phyloP scores from a whole-genome alignment of 30 jellyfish, hydroid and myxozoan species.

The Morbakka virulenta region DNA sequence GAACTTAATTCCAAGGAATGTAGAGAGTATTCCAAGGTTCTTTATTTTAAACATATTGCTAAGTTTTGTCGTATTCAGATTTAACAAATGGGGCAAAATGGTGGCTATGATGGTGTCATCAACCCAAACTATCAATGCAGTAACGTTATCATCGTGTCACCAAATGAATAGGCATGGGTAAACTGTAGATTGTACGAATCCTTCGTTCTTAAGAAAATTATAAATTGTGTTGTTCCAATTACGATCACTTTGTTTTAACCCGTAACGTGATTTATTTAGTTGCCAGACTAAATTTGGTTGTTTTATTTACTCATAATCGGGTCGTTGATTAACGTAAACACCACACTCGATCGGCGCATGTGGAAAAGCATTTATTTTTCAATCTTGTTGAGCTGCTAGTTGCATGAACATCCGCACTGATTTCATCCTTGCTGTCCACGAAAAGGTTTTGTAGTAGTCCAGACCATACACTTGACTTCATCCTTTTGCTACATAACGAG shows the following conservation, averaged over 20 bases:
- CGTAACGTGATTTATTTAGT: slow-evolving; percentile 52
- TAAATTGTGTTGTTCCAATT: slow-evolving; percentile 33
- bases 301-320: slow-evolving; percentile 28
- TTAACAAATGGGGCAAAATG: not conserved
- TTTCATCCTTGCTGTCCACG: slow-evolving; percentile 64
- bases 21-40: no score
- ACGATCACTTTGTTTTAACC: slow-evolving; percentile 70
- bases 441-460: slow-evolving; percentile 42
- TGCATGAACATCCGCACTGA: slow-evolving; percentile 38
- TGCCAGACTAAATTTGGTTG: slow-evolving; percentile 38
- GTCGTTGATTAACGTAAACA: no score
- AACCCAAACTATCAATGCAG: no score
- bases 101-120: slow-evolving; percentile 15
- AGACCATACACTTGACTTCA: slow-evolving; percentile 35
- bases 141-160: not conserved
- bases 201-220: not conserved
- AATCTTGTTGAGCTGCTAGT: slow-evolving; percentile 29
- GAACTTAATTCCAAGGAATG: no score
- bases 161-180: slow-evolving; percentile 49
- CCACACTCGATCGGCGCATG: no score
- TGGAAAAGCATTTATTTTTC: no score
- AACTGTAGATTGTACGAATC: slow-evolving; percentile 33
- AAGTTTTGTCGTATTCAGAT: not conserved
- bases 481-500: no score
- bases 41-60: slow-evolving; percentile 17